Evolutionary conservation across 37 sponge, comb jelly and placozoan genomes (phyloP).

Genomic region (Aphrocallistes beatrix): DNA sequence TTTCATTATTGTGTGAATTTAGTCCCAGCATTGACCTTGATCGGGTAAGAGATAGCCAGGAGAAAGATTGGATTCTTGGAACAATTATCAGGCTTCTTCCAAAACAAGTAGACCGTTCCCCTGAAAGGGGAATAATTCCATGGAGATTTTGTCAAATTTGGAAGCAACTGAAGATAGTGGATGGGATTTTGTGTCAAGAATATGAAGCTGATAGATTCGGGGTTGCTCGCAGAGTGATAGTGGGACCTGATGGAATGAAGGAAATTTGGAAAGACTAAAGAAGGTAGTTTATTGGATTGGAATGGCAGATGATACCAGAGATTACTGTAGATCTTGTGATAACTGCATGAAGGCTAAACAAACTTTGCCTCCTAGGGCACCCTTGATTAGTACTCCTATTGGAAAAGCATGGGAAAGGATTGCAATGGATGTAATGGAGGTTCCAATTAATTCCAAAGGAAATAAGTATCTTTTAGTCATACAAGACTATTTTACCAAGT

Average conservation of each 20-base stretch:
- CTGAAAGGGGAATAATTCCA: background rate
- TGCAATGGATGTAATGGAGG: constrained; percentile 34
- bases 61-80: background rate
- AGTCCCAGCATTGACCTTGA: background rate
- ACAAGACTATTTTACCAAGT: constrained; percentile 42
- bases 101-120: background rate
- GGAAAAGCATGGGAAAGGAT: constrained; percentile 33
- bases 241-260: background rate
- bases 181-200: constrained; percentile 28
- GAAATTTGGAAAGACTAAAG: constrained; percentile 22
- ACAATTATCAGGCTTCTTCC: background rate
- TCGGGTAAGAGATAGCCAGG: background rate
- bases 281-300: constrained; percentile 38
- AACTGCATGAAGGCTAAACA: constrained; percentile 27
- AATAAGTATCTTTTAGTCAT: constrained; percentile 39
- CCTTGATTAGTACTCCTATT: background rate
- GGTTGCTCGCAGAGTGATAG: background rate
- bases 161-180: constrained; percentile 21
- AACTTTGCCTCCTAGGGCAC: constrained; percentile 11
- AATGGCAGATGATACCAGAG: constrained; percentile 28
- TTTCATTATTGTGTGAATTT: too few species aligned
- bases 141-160: constrained; percentile 32
- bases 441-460: constrained; percentile 28
- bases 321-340: constrained; percentile 31
- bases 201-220: constrained; percentile 22